Base-by-base conservation (phyloP, 2,797 vertebrate genomes). In the Oreochromis mossambicus region DNA sequence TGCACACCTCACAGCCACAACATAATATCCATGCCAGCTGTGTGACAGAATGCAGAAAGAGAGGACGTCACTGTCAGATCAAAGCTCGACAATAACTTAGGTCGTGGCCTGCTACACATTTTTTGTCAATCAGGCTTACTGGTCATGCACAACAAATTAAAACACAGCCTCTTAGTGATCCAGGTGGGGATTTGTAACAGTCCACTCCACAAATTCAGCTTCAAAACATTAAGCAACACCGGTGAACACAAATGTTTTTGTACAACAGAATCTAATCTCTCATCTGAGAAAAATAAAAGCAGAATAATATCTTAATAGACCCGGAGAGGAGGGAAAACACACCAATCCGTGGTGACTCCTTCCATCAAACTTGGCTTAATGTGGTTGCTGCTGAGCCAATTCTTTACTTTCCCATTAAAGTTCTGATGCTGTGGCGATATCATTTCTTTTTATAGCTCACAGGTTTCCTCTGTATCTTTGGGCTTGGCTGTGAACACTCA, bases 61-160 rank as follows among this genome's bases (percentile, higher is more conserved):
- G 46, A 79, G 29, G 19, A n/a, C 36, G 21, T 38, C 29, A 66
- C n/a, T 73, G 79, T 43, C 10, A 17, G 73, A 80, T 84, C 58
- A 58, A 77, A 83, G 70, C 63, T 32, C 38, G 11, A 85, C 90
- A 82, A 83, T 58, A 86, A 82, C 48, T 51, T 34, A 6, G 79
- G 86, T 84, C 11, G 8, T 77, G 54, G 85, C 87, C 82, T 56
- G 38, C 77, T 82, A 61, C 86, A 79, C 88, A 84, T 70, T 86
- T 5, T 89, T 88, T 88, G 89, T 91, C 92, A 86, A 86, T 94
- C 90, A 94, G 89, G 84, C 84, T 92, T 86, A 91, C 58, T 85
- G 86, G 91, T 89, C 88, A 91, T 75, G 88, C 90, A 83, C 81
- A 86, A 94, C 92, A 90, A 91, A 94, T 94, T 76, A 93, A 93